Conservation (phyloP, 2,888 invertebrate genomes). For the Lepidochitona cinerea region DNA sequence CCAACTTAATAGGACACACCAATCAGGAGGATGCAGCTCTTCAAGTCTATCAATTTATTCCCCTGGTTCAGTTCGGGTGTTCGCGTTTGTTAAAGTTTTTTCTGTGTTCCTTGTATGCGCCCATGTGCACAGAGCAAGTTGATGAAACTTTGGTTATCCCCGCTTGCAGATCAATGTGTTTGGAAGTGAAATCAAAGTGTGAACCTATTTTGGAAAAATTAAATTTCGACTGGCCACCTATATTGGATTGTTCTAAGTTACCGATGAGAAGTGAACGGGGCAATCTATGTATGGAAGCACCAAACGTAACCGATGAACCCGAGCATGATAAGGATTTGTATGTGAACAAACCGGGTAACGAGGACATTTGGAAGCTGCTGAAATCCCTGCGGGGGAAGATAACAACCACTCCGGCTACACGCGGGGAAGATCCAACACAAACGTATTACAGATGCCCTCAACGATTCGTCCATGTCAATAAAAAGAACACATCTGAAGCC, state of each 20-base stretch:
- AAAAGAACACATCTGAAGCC: constrained; percentile 46
- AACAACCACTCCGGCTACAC: constrained; percentile 11
- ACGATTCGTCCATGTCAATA: constrained; percentile 62
- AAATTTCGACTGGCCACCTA: constrained; percentile 79
- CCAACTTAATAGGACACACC: constrained; percentile 86
- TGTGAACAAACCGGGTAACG: constrained; percentile 34
- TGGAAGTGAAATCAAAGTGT: constrained; percentile 73
- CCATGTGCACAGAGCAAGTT: constrained; percentile 90
- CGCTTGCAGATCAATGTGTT: constrained; percentile 88
- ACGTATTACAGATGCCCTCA: constrained; percentile 47
- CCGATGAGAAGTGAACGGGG: constrained; percentile 75
- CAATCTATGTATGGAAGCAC: constrained; percentile 83
- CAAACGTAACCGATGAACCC: constrained; percentile 56
- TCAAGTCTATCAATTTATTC: constrained; percentile 81
- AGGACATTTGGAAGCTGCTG: constrained; percentile 43
- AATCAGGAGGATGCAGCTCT: constrained; percentile 86
- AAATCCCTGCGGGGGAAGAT: constrained; percentile 20
- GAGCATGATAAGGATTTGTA: constrained; percentile 39
- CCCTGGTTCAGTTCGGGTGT: constrained; percentile 84
- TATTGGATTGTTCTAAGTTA: constrained; percentile 84
- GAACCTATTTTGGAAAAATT: constrained; percentile 78
- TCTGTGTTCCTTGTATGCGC: constrained; percentile 91
- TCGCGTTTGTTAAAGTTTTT: constrained; percentile 87
- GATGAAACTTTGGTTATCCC: constrained; percentile 82
- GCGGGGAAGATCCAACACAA: constrained; percentile 6